phyloP scores from a whole-genome alignment of 2,797 vertebrate species.

The Labeo calbasu region DNA sequence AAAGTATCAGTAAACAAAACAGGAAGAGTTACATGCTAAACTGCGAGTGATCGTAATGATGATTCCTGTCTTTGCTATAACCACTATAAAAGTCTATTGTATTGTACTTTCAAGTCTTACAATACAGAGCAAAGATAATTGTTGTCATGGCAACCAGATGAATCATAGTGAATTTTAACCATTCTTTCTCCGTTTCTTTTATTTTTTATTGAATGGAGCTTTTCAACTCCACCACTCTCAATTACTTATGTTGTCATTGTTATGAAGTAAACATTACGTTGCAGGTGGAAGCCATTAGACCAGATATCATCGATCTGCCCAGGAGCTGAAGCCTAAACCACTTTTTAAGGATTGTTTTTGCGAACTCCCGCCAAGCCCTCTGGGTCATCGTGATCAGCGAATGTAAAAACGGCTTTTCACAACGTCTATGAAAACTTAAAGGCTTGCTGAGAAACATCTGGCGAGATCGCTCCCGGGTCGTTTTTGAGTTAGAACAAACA shows the following conservation, averaged over 20 bases:
- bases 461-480: constrained; percentile 12
- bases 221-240: neutral
- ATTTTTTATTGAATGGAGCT: neutral
- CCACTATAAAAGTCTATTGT: neutral
- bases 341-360: constrained; percentile 12
- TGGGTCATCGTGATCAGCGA: constrained; percentile 18
- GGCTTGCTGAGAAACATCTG: constrained; percentile 44
- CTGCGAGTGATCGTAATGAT: neutral
- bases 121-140: neutral
- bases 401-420: constrained; percentile 32
- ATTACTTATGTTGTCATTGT: neutral
- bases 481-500: constrained; percentile 47
- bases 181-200: neutral
- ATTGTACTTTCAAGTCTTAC: neutral
- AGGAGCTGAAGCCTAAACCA: neutral
- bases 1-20: neutral
- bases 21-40: neutral
- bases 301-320: neutral
- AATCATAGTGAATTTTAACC: neutral
- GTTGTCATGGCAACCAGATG: constrained; percentile 3
- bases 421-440: constrained; percentile 30
- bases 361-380: constrained; percentile 12
- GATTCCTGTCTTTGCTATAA: neutral
- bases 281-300: constrained; percentile 7
- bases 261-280: constrained; percentile 11